These are phyloP conservation scores for Lumbricus terrestris DNA, from an alignment of 2,888 invertebrate species.

Conservation along the genomic window DNA sequence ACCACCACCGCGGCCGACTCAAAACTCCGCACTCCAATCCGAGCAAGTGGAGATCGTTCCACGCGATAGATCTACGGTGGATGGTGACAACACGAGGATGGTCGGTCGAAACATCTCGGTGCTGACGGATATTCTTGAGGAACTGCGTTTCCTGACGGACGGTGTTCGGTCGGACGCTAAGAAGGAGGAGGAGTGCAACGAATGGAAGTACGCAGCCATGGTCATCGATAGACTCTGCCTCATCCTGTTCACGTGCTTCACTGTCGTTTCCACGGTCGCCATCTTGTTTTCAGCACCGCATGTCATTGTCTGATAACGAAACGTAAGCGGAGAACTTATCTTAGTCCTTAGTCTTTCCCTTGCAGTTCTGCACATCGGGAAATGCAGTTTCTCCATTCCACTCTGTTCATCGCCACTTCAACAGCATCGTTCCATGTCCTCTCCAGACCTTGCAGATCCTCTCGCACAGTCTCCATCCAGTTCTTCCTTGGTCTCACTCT, in stretches of 20 bases:
- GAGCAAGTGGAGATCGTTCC: neutral
- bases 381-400: too few relatives aligned
- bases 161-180: conserved; percentile 93
- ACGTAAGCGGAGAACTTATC: neutral
- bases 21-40: neutral
- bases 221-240: conserved; percentile 96
- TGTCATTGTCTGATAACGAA: neutral
- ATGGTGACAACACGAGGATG: neutral
- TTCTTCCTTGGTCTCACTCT: too few relatives aligned
- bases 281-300: conserved; percentile 53
- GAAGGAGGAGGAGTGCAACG: conserved; percentile 87
- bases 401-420: too few relatives aligned
- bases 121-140: conserved; percentile 74
- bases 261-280: conserved; percentile 74
- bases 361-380: too few relatives aligned
- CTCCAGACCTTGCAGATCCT: too few relatives aligned
- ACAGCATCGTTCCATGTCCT: too few relatives aligned
- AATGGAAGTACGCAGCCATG: conserved; percentile 98
- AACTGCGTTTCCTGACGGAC: conserved; percentile 88
- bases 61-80: neutral
- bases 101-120: neutral
- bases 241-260: conserved; percentile 76
- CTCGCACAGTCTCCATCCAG: too few relatives aligned
- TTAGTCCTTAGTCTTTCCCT: too few relatives aligned
- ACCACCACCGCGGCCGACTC: neutral